Conservation (phyloP, 2,113 vertebrate genomes). For the Morone saxatilis region DNA sequence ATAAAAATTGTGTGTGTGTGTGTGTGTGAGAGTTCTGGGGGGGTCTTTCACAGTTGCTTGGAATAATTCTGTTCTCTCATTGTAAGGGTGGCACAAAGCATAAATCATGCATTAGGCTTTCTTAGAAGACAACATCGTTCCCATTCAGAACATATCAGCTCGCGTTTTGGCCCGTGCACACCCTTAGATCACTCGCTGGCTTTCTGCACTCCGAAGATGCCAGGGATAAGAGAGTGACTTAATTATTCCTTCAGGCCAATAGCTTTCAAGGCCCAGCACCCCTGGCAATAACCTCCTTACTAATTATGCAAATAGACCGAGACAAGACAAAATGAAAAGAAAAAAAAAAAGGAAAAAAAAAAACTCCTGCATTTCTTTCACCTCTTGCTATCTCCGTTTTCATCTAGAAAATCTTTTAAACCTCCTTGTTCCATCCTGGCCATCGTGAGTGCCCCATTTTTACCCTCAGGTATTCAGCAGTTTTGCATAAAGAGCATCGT, state of each 20-base stretch:
- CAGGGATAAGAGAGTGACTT: conserved; percentile 67
- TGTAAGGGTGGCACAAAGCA: conserved; percentile 37
- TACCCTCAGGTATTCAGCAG: conserved; percentile 14
- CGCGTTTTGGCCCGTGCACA: background rate
- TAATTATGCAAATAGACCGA: conserved; percentile 74
- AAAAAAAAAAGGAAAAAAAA: background rate
- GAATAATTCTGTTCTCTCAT: conserved; percentile 22
- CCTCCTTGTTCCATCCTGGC: background rate
- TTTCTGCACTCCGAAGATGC: conserved; percentile 49
- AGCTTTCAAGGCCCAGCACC: conserved; percentile 63
- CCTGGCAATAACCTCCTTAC: conserved; percentile 67
- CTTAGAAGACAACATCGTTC: conserved; percentile 57
- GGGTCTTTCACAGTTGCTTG: conserved; percentile 26
- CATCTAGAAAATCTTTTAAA: conserved; percentile 10
- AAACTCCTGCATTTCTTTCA: background rate
- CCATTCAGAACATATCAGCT: conserved; percentile 44
- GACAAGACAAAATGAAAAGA: conserved; percentile 55
- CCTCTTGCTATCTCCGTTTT: conserved; percentile 37
- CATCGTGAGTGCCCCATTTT: background rate
- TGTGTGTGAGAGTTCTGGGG: background rate
- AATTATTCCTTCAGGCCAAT: conserved; percentile 76
- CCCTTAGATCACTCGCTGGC: conserved; percentile 34
- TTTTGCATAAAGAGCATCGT: conserved; percentile 20
- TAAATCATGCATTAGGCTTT: conserved; percentile 67
- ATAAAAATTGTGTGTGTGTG: conserved; percentile 26